A percentile compares a stretch with the other conserved stretches of the same genome.
Conservation (phyloP, 2,113 vertebrate genomes). For the Chlorodrepanis virens region DNA sequence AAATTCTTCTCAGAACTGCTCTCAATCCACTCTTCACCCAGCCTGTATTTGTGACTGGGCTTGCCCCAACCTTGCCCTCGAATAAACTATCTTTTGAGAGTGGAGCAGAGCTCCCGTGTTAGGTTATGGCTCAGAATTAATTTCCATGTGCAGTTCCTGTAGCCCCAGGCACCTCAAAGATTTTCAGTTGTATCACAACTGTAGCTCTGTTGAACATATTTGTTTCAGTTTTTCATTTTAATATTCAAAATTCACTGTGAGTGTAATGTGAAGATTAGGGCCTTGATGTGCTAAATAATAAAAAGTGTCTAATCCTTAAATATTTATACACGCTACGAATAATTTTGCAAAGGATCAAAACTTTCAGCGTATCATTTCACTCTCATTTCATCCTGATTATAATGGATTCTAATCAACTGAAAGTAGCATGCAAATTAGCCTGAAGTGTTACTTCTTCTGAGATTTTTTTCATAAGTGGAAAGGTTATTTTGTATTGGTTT, state of each 20-base stretch:
- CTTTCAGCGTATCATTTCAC: background rate
- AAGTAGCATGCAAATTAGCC: background rate
- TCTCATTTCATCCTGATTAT: background rate
- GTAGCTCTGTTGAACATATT: background rate
- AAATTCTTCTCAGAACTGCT: background rate
- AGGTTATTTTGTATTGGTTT: background rate
- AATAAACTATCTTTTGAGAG: background rate
- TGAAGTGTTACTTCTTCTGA: background rate
- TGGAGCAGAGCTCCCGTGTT: rapidly evolving
- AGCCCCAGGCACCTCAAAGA: too few relatives aligned
- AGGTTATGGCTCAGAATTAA: background rate
- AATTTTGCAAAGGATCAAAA: background rate
- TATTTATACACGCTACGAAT: background rate
- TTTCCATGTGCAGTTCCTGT: background rate
- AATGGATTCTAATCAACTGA: background rate
- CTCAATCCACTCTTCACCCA: background rate
- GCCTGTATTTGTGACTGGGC: background rate
- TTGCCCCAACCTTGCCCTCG: background rate
- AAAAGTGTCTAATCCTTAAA: background rate
- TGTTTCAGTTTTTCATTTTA: background rate
- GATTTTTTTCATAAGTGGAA: background rate
- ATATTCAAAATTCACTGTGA: background rate
- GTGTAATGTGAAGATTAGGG: background rate
- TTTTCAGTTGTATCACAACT: background rate
- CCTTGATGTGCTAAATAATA: background rate